Conservation (phyloP, 2,113 vertebrate species). For the Pungitius pungitius region DNA sequence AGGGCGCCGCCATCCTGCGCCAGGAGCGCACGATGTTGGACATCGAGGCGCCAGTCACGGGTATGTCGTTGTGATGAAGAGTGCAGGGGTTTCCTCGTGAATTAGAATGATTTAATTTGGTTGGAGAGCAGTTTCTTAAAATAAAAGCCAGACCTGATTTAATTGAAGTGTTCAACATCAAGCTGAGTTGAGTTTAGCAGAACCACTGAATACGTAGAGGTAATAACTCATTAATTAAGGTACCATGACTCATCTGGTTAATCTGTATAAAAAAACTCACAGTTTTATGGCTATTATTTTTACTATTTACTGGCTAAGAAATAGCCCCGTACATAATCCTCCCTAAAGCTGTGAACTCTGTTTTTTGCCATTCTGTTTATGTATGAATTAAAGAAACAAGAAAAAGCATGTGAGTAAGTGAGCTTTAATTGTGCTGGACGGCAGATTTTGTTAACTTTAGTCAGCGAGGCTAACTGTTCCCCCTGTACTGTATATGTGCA, state of each 20-base stretch:
- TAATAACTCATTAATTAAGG: neutral
- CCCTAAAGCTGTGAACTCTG: neutral
- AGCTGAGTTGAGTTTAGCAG: neutral
- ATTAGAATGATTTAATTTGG: neutral
- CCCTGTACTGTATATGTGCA: neutral
- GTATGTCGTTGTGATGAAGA: slow-evolving; percentile 51
- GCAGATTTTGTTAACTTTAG: neutral
- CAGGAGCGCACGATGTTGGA: slow-evolving; percentile 88
- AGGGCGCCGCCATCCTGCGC: slow-evolving; percentile 84
- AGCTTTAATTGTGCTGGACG: neutral
- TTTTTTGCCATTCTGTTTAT: neutral
- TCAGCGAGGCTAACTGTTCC: neutral
- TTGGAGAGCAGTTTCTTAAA: neutral
- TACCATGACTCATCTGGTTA: neutral
- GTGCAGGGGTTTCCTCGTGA: neutral
- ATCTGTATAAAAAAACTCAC: neutral
- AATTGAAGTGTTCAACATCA: slow-evolving; percentile 4
- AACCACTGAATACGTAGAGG: neutral
- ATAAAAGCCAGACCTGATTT: neutral
- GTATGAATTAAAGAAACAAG: neutral
- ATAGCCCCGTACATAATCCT: neutral
- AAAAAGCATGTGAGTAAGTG: no score
- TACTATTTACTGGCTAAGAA: neutral
- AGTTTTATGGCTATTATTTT: neutral
- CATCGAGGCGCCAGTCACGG: slow-evolving; percentile 86